Conservation (phyloP, 2,797 vertebrate species). For the Rhodeus uyekii region DNA sequence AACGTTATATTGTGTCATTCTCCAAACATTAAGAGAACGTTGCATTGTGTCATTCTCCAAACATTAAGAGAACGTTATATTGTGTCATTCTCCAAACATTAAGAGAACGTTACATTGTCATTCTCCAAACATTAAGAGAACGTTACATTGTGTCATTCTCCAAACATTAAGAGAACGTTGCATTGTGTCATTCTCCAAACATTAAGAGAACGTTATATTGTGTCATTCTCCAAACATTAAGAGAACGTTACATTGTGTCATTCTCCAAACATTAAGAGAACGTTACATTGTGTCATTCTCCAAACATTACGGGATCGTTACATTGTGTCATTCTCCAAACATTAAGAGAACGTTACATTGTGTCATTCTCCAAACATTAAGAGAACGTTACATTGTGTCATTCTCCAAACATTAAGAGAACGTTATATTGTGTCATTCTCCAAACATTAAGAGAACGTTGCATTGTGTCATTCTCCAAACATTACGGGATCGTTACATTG, state of each 20-base stretch:
- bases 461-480: neutral
- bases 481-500: neutral
- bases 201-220: neutral
- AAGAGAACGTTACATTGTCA: neutral
- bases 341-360: neutral
- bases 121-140: neutral
- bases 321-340: neutral
- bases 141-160: neutral
- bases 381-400: neutral
- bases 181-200: neutral
- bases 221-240: fast-evolving
- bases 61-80: neutral
- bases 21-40: no score
- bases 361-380: fast-evolving
- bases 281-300: neutral
- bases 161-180: neutral
- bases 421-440: neutral
- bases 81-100: neutral
- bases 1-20: neutral
- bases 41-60: neutral
- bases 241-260: neutral
- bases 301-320: neutral
- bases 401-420: neutral
- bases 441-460: neutral
- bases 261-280: neutral